These are phyloP conservation scores for Aphrophora alni DNA, from an alignment of 2,888 invertebrate genomes.

Conservation along the genomic window DNA sequence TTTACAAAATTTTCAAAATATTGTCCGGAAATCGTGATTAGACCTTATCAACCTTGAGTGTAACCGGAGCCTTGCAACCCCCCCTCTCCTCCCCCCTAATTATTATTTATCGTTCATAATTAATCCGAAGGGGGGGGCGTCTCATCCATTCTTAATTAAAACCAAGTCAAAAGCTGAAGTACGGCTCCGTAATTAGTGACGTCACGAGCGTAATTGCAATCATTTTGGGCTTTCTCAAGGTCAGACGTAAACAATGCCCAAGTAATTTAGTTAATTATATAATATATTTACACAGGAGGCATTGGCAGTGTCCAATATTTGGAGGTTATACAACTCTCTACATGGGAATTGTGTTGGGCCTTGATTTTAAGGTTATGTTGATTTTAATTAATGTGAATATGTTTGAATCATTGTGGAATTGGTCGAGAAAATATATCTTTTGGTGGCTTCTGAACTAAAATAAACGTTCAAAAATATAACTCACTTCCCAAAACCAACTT, in stretches of 20 bases:
- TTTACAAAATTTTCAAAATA: too few relatives aligned
- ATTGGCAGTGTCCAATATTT: neutral
- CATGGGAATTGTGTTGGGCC: neutral
- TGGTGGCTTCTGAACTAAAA: too few relatives aligned
- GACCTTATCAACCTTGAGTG: neutral
- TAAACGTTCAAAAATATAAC: too few relatives aligned
- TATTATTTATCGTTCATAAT: conserved; percentile 2
- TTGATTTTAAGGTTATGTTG: neutral
- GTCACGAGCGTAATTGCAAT: neutral
- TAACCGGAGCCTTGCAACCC: neutral
- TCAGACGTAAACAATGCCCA: neutral
- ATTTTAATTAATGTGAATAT: neutral
- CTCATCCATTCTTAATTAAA: conserved; percentile 2
- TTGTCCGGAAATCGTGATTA: too few relatives aligned
- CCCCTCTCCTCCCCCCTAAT: neutral
- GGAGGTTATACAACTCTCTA: neutral
- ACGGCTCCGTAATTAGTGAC: neutral
- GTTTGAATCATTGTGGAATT: too few relatives aligned
- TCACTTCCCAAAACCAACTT: too few relatives aligned
- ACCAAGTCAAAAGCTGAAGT: neutral
- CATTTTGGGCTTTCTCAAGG: neutral
- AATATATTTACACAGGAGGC: neutral
- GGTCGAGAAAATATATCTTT: too few relatives aligned
- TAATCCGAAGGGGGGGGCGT: neutral
- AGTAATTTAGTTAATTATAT: neutral